Evolutionary conservation across 2,113 vertebrate genomes (phyloP), one percentile per base, ranked within the genome.

Genomic region (Cyphomyrus plagiostoma): DNA sequence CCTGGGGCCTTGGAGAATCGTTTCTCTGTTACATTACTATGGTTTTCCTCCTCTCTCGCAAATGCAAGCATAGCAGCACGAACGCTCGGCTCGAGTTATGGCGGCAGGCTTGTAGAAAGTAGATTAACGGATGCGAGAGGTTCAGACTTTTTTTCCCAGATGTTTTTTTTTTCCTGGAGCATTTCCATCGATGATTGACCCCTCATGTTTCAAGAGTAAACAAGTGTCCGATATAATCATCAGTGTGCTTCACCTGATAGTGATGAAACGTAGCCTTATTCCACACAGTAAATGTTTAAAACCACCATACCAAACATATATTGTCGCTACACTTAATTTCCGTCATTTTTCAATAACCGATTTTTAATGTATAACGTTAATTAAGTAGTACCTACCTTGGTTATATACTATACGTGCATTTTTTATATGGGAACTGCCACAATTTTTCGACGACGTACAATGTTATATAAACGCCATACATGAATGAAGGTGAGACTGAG

Each of bases 21-120:
- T 94, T 96, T 96, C 97, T 96, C 93, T 93, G 95, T 96, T 96
- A 96, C 96, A 96, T 96, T 97, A 97, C 95, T 96, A 94, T 96
- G 92, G 95, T 95, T 95, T 92, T 93, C 23, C 84, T 92, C 91
- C 52, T 89, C 90, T 50, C 49, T 86, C 89, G 56, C 89, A 84
- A 91, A 90, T 82, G 90, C 2, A 90, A 88, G 90, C 89, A 93
- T 91, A 90, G 92, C 91, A 92, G 83, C 89, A 88, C 89, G 42
- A 56, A 56, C 70, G 49, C 89, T 56, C 86, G 90, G 77, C 50
- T 89, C 50, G 39, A 84, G 62, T 70, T 87, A 90, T 88, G 89
- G 62, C 52, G 49, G 53, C 86, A 45, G 52, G 86, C 52, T 42
- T 58, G 52, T 30, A n/a, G 35, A 66, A 88, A 88, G 87, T 15